Conservation (phyloP, 2,888 invertebrate species). For the Eupithecia dodoneata region DNA sequence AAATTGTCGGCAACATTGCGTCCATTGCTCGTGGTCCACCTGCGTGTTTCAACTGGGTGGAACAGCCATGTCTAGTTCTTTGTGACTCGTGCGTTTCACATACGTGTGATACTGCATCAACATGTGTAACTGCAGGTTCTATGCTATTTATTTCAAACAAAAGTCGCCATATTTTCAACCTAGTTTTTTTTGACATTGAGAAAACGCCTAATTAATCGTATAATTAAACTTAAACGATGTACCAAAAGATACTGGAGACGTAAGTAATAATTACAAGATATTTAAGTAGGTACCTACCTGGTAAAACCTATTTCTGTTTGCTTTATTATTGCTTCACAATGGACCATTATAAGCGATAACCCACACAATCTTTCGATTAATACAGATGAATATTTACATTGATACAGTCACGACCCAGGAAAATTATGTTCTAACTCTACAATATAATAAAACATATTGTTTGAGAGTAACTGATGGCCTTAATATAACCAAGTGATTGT, state of each 20-base stretch:
- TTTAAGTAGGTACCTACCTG: neutral
- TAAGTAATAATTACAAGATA: neutral
- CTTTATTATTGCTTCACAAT: slow-evolving; percentile 48
- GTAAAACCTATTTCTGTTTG: slow-evolving; percentile 35
- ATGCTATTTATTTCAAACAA: no score
- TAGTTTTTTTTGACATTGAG: no score
- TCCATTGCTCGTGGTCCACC: no score
- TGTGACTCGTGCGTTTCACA: no score
- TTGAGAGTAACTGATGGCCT: neutral
- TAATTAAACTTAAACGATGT: neutral
- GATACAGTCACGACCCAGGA: slow-evolving; percentile 41
- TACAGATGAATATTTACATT: slow-evolving; percentile 44
- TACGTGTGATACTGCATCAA: no score
- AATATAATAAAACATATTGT: slow-evolving; percentile 8
- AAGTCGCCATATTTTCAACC: no score
- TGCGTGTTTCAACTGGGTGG: neutral
- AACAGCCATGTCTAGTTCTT: no score
- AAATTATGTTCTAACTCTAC: slow-evolving; percentile 30
- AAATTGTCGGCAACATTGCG: no score
- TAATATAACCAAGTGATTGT: neutral
- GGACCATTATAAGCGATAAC: slow-evolving; percentile 47
- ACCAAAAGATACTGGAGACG: neutral
- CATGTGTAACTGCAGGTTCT: no score
- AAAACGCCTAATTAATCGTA: no score
- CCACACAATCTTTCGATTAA: slow-evolving; percentile 44